Evolutionary conservation across 2,888 invertebrate species (phyloP).

Genomic region (Drosophila barbarae): DNA sequence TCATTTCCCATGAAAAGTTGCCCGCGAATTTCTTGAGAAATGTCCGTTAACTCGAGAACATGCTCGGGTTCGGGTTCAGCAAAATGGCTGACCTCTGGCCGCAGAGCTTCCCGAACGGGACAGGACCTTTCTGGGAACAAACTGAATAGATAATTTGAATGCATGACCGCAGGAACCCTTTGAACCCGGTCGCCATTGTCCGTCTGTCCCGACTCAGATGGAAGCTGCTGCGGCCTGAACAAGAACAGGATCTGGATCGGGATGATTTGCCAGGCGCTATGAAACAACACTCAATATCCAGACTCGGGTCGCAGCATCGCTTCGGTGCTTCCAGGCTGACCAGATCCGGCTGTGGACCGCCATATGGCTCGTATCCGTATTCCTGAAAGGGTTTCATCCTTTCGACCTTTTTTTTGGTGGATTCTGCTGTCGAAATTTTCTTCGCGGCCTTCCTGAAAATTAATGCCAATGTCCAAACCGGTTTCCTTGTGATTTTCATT

Average conservation of each 20-base stretch:
- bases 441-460: constrained; percentile 62
- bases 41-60: constrained; percentile 73
- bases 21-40: constrained; percentile 56
- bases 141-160: constrained; percentile 64
- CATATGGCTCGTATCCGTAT: constrained; percentile 46
- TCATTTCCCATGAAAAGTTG: constrained; percentile 12
- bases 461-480: constrained; percentile 74
- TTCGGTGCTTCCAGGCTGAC: constrained; percentile 58
- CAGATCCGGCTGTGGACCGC: constrained; percentile 70
- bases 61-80: constrained; percentile 48
- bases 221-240: constrained; percentile 3
- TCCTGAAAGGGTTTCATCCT: constrained; percentile 58
- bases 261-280: constrained; percentile 37
- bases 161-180: constrained; percentile 71
- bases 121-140: constrained; percentile 39
- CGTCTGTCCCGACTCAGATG: constrained; percentile 28
- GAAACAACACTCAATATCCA: constrained; percentile 40
- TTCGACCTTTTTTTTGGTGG: constrained; percentile 47
- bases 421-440: constrained; percentile 56
- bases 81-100: constrained; percentile 68
- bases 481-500: constrained; percentile 60
- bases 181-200: constrained; percentile 57
- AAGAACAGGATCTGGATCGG: constrained; percentile 32
- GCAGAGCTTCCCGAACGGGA: constrained; percentile 33
- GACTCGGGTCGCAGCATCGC: constrained; percentile 34